Conservation (phyloP, 2,113 vertebrate genomes). For the Sorex fumeus region DNA sequence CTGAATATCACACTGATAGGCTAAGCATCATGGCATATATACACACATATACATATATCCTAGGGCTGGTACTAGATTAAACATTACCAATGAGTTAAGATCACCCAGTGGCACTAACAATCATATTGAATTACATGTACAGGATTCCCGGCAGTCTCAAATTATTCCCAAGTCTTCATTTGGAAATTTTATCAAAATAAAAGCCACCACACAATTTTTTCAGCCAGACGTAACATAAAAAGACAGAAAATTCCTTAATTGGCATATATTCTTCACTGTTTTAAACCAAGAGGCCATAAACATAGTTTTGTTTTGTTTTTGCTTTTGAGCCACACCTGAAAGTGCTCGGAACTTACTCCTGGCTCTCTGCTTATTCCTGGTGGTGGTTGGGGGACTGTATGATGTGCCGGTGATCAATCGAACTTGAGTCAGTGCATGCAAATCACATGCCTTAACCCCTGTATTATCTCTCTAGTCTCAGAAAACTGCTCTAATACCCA, state of each 20-base stretch:
- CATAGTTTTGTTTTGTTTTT: no score
- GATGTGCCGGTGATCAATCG: no score
- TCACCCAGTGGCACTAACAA: background rate
- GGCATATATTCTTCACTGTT: background rate
- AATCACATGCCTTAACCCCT: no score
- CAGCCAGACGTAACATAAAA: background rate
- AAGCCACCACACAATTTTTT: background rate
- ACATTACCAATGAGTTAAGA: background rate
- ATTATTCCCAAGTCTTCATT: background rate
- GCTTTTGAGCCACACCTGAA: no score
- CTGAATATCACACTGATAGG: no score
- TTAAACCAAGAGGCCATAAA: background rate
- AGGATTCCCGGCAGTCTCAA: background rate
- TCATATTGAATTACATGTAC: background rate
- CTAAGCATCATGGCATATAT: no score
- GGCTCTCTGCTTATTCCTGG: no score
- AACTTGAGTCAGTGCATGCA: no score
- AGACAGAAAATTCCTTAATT: slow-evolving; percentile 14
- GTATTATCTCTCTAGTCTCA: no score
- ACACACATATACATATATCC: no score
- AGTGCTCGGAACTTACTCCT: no score
- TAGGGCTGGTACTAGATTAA: background rate
- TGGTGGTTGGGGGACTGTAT: no score
- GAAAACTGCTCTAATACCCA: background rate
- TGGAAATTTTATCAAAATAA: slow-evolving; percentile 20